Evolutionary conservation across 2,888 invertebrate species (phyloP), one percentile per base, ranked within the genome.

Genomic region (Plusia festucae): DNA sequence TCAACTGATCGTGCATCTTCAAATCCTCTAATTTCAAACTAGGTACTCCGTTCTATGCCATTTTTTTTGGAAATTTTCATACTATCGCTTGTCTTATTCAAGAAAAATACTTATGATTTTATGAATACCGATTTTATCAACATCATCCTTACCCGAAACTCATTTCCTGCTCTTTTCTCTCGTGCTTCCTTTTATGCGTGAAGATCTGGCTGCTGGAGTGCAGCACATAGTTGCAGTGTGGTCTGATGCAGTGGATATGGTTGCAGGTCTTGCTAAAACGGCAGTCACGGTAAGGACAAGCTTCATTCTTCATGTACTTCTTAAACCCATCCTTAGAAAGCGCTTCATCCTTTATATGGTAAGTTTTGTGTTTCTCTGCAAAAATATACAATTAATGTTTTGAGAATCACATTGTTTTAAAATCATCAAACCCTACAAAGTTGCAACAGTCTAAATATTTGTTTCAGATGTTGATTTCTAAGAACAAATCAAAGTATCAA

Each of bases 221-320:
- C 72, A 99, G 96, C 3, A 99, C 99, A 90, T 99, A 99, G 90
- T 97, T 98, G 95, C 99, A 99, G 69, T 98, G 98, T 2, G 98
- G 97, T 69, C 99, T 96, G 81, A 99, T 99, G 95, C 99, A 99
- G 93, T 99, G 99, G 79, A 99, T 99, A 92, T 99, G 99, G 95
- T 99, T 99, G 95, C 98, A 98, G 55, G 99, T 98, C 67, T 98
- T 97, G 46, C 99, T 99, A 92, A 99, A 99, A 16, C 98, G 96
- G 89, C 99, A 99, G 81, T 97, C 97, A 44, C 98, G 97, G 93
- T 98, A 99, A 0, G 98, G 97, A 83, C 99, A 99, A 0, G 97
- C 96, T 87, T 99, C 99, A 81, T 98, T 98, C 92, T 99, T 99
- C 97, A 99, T 98, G 92, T 99, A 99, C 91, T 99, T 99, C 93